Evolutionary conservation across 2,888 invertebrate species (phyloP).

Genomic region (Vesta saturnalis): DNA sequence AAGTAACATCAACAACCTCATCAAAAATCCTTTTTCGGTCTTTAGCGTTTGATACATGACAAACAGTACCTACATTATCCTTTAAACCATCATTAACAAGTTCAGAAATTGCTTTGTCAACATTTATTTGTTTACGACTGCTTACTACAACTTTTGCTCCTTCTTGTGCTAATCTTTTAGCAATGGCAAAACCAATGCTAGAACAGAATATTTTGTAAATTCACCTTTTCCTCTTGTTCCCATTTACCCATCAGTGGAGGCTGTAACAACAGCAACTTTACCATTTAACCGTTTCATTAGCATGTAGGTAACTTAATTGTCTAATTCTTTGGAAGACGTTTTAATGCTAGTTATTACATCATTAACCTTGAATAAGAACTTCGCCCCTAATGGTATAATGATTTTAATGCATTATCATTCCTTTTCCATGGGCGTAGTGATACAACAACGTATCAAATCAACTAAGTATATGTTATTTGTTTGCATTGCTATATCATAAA

Average conservation of each 20-base stretch:
- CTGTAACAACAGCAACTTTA: slow-evolving; percentile 89
- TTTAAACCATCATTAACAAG: slow-evolving; percentile 72
- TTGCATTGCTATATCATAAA: no score
- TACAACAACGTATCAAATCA: no score
- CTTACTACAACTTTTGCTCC: slow-evolving; percentile 94
- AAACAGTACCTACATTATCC: slow-evolving; percentile 79
- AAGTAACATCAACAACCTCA: slow-evolving; percentile 65
- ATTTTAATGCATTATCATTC: no score
- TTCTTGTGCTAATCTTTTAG: slow-evolving; percentile 84
- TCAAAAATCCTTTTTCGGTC: slow-evolving; percentile 83
- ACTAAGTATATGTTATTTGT: no score
- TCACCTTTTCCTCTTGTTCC: background rate
- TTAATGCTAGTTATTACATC: no score
- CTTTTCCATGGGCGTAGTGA: no score
- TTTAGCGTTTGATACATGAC: slow-evolving; percentile 89
- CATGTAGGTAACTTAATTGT: slow-evolving; percentile 18
- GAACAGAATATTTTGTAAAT: slow-evolving; percentile 3
- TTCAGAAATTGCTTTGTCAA: slow-evolving; percentile 77
- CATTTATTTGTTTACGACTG: slow-evolving; percentile 89
- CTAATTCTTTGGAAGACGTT: no score
- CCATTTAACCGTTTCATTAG: slow-evolving; percentile 66
- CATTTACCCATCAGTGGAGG: slow-evolving; percentile 83
- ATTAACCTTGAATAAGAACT: no score
- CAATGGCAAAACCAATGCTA: slow-evolving; percentile 93
- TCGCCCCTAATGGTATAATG: no score